A percentile compares a stretch with the other conserved stretches of the same genome.
phyloP scores from a whole-genome alignment of 2,113 vertebrate species.

The Poeciliopsis retropinna region DNA sequence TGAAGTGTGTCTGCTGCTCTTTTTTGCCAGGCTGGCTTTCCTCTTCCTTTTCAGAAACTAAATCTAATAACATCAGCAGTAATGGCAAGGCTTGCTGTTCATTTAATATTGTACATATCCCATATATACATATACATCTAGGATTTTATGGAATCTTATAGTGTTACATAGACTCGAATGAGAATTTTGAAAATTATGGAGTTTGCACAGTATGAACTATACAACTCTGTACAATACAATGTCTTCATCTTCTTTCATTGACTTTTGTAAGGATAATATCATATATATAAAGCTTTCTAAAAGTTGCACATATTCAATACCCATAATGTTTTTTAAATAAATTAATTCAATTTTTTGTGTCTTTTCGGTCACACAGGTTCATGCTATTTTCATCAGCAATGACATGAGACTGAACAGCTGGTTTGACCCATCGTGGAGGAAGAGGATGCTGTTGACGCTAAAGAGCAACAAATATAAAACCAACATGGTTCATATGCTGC shows the following conservation, averaged over 20 bases:
- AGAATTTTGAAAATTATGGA: neutral
- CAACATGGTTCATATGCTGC: constrained; percentile 95
- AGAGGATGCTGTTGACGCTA: constrained; percentile 94
- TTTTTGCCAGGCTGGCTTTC: too few relatives aligned
- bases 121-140: too few relatives aligned
- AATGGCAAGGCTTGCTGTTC: neutral
- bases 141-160: neutral
- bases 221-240: too few relatives aligned
- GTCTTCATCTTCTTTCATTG: neutral
- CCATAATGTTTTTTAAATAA: neutral
- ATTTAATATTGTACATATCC: neutral
- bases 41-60: too few relatives aligned
- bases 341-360: neutral
- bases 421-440: constrained; percentile 97
- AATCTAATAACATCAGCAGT: too few relatives aligned
- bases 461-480: constrained; percentile 99
- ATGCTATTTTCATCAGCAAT: constrained; percentile 98
- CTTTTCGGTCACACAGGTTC: constrained; percentile 74
- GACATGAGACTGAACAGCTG: constrained; percentile 98
- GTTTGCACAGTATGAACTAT: neutral
- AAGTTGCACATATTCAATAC: neutral
- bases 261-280: neutral
- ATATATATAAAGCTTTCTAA: too few relatives aligned
- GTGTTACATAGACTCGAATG: neutral
- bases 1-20: too few relatives aligned